Evolutionary conservation across 1,140 invertebrate genomes (phyloP), one percentile per base, ranked within the genome.

Genomic region (Pseudomyrmex pallidus): DNA sequence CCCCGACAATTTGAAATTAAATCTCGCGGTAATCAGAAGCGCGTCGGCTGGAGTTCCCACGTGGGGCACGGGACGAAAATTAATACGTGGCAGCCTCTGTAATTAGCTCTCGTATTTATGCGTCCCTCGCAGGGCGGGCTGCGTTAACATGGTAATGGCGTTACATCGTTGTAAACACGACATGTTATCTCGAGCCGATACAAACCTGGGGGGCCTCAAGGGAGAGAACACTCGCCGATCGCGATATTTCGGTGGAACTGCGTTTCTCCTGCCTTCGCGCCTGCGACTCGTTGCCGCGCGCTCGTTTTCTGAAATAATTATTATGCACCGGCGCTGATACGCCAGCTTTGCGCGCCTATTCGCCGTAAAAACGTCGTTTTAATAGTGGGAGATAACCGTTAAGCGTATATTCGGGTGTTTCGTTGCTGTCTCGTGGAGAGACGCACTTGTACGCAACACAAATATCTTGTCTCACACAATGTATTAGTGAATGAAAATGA

Each of bases 51-150:
- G 63, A 74, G 86, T 85, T 85, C 61, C 82, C 72, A 68, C 48
- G 59, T 80, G 82, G 80, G 73, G 77, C 74, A 63, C 72, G 68
- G 22, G 74, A 77, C 85, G 84, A 89, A 72, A 91, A 91, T 90
- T 90, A 90, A 91, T 90, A 90, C 89, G 89, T 84, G 84, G 83
- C 67, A 80, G 82, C 78, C 57, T 74, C 83, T 67, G 89, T 88
- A 91, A 91, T 91, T 91, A 91, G 85, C 88, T 76, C 74, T 87
- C 78, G 80, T 91, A 89, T 90, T 88, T 90, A 89, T 90, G 87
- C 89, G 85, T 70, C 73, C 52, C 82, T 80, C 52, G 74, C 84
- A 66, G 88, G 86, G 85, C 86, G 80, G 85, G 63, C 89, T 70
- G 74, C 85, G 87, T 90, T 89, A 88, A 90, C 85, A 80, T 86